Conservation (phyloP, 2,113 vertebrate species). For the Phaethon lepturus region DNA sequence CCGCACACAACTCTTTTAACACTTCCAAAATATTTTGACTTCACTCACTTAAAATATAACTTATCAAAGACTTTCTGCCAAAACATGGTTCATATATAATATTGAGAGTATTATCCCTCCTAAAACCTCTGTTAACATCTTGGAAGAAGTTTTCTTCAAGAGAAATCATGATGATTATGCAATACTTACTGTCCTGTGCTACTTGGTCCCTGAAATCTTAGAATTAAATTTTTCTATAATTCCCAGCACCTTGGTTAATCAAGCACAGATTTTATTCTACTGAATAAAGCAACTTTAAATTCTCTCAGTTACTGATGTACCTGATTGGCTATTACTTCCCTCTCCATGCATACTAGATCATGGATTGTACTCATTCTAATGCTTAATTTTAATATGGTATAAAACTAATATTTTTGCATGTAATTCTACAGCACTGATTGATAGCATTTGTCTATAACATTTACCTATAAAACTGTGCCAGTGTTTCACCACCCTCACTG, state of each 20-base stretch:
- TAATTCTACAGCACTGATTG: background rate
- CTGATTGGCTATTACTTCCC: background rate
- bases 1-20: background rate
- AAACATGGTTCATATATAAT: background rate
- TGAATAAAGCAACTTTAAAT: background rate
- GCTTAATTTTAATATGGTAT: background rate
- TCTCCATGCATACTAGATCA: background rate
- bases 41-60: constrained; percentile 4
- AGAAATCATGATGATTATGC: background rate
- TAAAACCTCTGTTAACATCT: background rate
- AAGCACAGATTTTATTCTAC: background rate
- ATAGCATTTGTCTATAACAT: background rate
- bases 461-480: no score
- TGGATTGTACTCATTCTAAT: background rate
- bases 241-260: background rate
- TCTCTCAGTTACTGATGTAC: background rate
- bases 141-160: background rate
- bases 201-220: background rate
- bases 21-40: constrained; percentile 51
- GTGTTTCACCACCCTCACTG: no score
- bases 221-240: background rate
- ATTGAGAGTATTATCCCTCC: background rate
- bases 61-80: background rate
- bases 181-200: background rate
- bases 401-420: background rate